Evolutionary conservation across 2,797 vertebrate genomes (phyloP).

Genomic region (Sciurus vulgaris): DNA sequence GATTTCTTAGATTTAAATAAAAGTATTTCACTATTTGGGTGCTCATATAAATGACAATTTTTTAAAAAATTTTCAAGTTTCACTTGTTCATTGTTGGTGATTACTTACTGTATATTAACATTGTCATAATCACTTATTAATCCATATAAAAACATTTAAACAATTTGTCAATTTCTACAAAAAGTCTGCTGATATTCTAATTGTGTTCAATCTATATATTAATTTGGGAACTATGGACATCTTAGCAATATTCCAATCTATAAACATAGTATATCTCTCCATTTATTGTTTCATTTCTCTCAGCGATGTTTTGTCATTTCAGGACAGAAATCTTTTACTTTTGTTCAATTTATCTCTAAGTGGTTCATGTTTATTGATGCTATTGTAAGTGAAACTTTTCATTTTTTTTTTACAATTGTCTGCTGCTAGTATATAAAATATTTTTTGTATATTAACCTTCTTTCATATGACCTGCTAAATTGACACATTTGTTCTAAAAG

Average conservation of each 20-base stretch:
- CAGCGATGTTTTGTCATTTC: too few relatives aligned
- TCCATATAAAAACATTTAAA: neutral
- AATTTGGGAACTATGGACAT: neutral
- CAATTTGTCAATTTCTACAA: neutral
- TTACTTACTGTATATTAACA: neutral
- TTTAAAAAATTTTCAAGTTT: neutral
- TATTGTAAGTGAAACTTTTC: neutral
- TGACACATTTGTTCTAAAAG: too few relatives aligned
- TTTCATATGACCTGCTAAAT: neutral
- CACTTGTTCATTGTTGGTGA: neutral
- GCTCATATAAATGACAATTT: neutral
- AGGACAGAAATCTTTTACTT: neutral
- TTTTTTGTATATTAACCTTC: too few relatives aligned
- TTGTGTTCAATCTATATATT: neutral
- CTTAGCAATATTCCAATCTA: neutral
- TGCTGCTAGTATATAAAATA: too few relatives aligned
- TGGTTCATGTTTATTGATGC: neutral
- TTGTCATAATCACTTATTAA: neutral
- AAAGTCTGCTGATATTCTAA: neutral
- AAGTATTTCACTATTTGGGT: neutral
- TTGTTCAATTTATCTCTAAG: neutral
- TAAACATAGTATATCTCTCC: neutral
- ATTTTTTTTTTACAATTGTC: neutral
- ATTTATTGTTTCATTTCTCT: neutral
- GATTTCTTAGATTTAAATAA: neutral